These are phyloP conservation scores for Bubo scandiacus DNA, from an alignment of 2,113 vertebrate species.

Conservation along the genomic window DNA sequence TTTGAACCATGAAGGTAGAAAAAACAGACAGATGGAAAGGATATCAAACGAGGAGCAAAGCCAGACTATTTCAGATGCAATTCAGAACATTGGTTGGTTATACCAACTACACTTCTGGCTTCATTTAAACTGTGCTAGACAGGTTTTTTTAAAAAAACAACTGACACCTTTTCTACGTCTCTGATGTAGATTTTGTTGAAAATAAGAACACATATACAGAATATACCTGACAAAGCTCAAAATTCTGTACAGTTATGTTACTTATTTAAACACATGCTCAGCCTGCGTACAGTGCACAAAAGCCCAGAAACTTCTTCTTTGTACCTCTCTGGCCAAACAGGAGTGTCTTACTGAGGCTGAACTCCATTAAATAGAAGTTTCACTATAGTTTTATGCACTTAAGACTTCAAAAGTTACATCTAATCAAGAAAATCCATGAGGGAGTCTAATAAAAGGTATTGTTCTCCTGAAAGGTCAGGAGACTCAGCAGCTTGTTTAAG, in stretches of 20 bases:
- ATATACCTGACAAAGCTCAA: background rate
- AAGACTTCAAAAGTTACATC: background rate
- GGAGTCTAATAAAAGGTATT: background rate
- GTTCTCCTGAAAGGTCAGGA: background rate
- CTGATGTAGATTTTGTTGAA: background rate
- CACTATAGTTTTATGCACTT: background rate
- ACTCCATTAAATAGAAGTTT: background rate
- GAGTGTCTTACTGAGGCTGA: background rate
- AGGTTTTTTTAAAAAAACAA: background rate
- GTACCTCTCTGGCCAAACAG: background rate
- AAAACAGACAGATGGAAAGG: background rate
- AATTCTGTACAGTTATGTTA: background rate
- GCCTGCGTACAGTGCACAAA: background rate
- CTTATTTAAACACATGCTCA: background rate
- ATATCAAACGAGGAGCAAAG: background rate
- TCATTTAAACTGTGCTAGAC: background rate
- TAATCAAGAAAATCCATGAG: background rate
- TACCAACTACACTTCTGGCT: background rate
- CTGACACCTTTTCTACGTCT: background rate
- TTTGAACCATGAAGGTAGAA: constrained; percentile 18
- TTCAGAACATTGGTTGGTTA: background rate
- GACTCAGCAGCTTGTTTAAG: background rate
- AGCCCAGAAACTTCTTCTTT: background rate
- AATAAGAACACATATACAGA: background rate
- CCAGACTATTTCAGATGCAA: background rate